Evolutionary conservation across 2,113 vertebrate genomes (phyloP), one percentile per base, ranked within the genome.

Genomic region (Prochilodus magdalenae): DNA sequence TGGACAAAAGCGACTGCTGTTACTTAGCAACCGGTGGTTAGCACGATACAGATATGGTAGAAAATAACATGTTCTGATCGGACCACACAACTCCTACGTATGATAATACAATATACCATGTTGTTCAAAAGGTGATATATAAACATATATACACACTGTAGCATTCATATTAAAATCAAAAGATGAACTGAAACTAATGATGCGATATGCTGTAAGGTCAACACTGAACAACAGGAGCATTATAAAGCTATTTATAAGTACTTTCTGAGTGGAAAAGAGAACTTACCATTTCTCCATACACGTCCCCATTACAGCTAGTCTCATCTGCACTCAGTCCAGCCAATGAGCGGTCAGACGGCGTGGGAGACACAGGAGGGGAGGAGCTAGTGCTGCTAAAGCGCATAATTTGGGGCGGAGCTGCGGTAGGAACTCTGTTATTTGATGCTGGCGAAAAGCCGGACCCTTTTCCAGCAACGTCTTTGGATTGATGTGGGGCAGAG

Each of bases 321-420:
- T 99, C 97, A 0, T 99, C 97, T 0, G 95, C 95, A 91, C 97
- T 98, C 90, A 96, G 91, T 2, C 90, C 93, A 0, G 93, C 87
- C 53, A 96, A 81, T 0, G 97, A 98, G 70, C 95, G 96, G 85
- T 98, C 97, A 0, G 97, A 99, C 2, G 96, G 96, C 12, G 95
- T 94, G 1, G 97, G 97, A 0, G 97, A 99, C 76, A 96, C 94
- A 0, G 97, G 97, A 20, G 97, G 97, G 22, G 96, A 98, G 1
- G 97, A 98, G 88, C 96, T 95, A 0, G 96, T 96, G 93, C 97
- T 98, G 88, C 96, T 96, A 7, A 97, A 96, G 30, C 96, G 94
- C 91, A 97, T 95, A 80, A 97, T 83, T 47, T 92, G 90, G 20
- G 90, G 90, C 0, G 92, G 89, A 36, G 90, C 86, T 13, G 79